phyloP scores from a whole-genome alignment of 2,797 vertebrate genomes.

The Chloroceryle inda region DNA sequence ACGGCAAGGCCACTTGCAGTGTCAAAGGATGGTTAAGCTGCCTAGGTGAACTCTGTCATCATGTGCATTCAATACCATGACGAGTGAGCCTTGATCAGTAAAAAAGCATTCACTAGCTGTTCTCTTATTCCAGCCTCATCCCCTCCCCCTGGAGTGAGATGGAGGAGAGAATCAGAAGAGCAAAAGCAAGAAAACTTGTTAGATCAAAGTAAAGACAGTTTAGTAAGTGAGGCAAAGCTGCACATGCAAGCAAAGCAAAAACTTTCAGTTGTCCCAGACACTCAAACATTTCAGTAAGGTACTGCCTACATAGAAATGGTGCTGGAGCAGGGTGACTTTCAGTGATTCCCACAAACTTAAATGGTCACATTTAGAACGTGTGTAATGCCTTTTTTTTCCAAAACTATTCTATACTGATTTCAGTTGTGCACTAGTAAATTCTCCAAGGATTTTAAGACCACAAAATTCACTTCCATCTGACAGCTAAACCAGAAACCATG shows the following conservation, averaged over 20 bases:
- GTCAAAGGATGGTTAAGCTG: too few species aligned
- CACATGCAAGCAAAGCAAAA: background rate
- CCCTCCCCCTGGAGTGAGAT: accelerated
- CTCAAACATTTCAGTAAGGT: background rate
- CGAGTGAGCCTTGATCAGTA: background rate
- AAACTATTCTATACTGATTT: background rate
- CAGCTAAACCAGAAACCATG: background rate
- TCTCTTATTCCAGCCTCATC: background rate
- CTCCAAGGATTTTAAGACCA: background rate
- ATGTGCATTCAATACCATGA: background rate
- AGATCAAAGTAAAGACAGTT: background rate
- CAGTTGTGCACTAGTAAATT: background rate
- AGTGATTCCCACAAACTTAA: background rate
- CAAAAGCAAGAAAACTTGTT: background rate
- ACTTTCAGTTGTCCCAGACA: background rate
- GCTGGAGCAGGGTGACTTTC: background rate
- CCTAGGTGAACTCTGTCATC: background rate
- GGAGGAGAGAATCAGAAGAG: background rate
- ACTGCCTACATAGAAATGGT: background rate
- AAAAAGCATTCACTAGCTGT: background rate
- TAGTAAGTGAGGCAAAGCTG: background rate
- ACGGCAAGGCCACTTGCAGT: background rate
- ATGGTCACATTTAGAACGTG: background rate
- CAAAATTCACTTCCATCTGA: background rate
- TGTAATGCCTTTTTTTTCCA: background rate